These are phyloP conservation scores for Lagocephalus sceleratus DNA, from an alignment of 2,797 vertebrate genomes.

Conservation along the genomic window DNA sequence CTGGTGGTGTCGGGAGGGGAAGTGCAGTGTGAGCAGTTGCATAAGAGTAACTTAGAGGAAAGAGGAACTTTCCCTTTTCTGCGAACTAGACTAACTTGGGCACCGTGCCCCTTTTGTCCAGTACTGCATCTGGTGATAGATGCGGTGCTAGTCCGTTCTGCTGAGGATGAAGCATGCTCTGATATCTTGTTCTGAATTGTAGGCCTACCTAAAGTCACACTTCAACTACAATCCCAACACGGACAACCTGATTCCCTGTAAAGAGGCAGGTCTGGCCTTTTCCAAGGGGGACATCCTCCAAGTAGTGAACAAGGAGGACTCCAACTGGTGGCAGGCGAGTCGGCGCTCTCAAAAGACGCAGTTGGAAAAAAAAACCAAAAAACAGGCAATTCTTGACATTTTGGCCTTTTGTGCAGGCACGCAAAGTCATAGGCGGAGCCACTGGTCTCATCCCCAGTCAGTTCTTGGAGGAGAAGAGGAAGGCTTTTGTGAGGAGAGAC, in stretches of 20 bases:
- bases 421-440: constrained; percentile 86
- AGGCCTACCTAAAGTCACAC: constrained; percentile 96
- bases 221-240: constrained; percentile 95
- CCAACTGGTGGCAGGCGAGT: constrained; percentile 99
- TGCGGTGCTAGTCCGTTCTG: too few species aligned
- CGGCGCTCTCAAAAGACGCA: background rate
- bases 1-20: too few species aligned
- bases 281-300: constrained; percentile 95
- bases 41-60: too few species aligned
- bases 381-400: background rate
- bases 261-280: constrained; percentile 95
- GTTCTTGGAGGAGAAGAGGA: constrained; percentile 98
- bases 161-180: background rate
- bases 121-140: background rate
- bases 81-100: too few species aligned
- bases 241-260: constrained; percentile 96
- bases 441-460: constrained; percentile 97
- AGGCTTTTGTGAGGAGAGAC: constrained; percentile 96
- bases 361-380: background rate
- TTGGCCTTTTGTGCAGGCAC: constrained; percentile 72
- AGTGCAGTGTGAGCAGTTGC: too few species aligned
- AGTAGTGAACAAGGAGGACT: constrained; percentile 95
- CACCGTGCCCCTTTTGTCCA: background rate
- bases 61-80: too few species aligned
- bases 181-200: constrained; percentile 14